Evolutionary conservation across 2,113 vertebrate genomes (phyloP).

Genomic region (Alaudala cheleensis): DNA sequence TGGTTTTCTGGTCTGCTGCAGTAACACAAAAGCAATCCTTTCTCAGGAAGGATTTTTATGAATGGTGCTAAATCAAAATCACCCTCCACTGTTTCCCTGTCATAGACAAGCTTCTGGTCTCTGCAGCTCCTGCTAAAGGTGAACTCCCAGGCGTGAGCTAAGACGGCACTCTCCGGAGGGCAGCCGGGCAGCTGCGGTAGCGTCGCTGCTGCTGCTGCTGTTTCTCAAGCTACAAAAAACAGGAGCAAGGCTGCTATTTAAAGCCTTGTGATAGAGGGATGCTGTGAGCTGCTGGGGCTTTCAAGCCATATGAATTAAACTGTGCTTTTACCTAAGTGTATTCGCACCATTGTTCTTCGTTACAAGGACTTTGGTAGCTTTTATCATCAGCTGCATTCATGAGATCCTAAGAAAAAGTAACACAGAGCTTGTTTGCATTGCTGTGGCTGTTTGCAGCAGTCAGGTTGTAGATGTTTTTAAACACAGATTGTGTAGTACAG

Average conservation of each 20-base stretch:
- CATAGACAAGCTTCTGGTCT: not conserved
- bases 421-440: not conserved
- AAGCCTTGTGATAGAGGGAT: not conserved
- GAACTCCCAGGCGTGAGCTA: not conserved
- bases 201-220: not conserved
- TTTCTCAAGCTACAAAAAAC: not conserved
- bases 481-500: not conserved
- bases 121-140: not conserved
- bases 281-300: not conserved
- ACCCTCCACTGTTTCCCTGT: not conserved
- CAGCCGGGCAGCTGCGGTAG: not conserved
- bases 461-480: not conserved
- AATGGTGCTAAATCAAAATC: not conserved
- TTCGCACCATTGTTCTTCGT: not conserved
- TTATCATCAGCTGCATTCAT: not conserved
- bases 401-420: not conserved
- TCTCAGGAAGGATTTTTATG: not conserved
- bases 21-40: not conserved
- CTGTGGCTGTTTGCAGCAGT: not conserved
- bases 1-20: not conserved
- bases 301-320: not conserved
- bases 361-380: not conserved
- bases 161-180: not conserved
- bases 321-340: not conserved
- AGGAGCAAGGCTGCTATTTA: not conserved